Percentiles rank a stretch among this genome's conserved stretches.
Evolutionary conservation across 2,797 vertebrate species (phyloP).

Genomic region (Oophaga sylvatica): DNA sequence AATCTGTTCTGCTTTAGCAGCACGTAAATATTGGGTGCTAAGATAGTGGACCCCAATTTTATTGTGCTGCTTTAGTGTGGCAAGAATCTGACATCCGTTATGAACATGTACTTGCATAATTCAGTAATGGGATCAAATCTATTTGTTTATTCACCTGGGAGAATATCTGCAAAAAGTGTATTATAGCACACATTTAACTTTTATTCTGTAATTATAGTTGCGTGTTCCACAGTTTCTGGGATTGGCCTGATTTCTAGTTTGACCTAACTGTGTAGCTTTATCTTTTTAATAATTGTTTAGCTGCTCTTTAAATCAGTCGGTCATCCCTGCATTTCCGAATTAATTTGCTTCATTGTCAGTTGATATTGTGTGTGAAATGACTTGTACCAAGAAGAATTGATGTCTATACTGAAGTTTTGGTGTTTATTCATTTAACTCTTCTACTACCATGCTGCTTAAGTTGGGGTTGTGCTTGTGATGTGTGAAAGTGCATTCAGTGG

Average conservation of each 20-base stretch:
- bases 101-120: background rate
- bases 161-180: background rate
- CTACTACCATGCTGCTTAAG: background rate
- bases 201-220: background rate
- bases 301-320: background rate
- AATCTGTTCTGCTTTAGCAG: conserved; percentile 96
- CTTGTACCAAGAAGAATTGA: background rate
- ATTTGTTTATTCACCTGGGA: no score
- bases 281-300: background rate
- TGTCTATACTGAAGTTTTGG: background rate
- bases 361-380: background rate
- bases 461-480: background rate
- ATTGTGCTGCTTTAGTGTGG: conserved; percentile 98
- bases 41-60: conserved; percentile 95
- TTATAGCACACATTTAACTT: background rate
- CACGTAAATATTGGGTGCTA: conserved; percentile 99
- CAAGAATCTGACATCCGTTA: conserved; percentile 76
- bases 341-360: background rate
- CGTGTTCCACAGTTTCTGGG: background rate
- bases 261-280: background rate
- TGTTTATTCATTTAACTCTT: conserved; percentile 18
- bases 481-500: background rate
- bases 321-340: background rate
- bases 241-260: background rate
- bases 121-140: no score